phyloP scores from a whole-genome alignment of 2,888 invertebrate genomes.

The Amphipyra berbera region DNA sequence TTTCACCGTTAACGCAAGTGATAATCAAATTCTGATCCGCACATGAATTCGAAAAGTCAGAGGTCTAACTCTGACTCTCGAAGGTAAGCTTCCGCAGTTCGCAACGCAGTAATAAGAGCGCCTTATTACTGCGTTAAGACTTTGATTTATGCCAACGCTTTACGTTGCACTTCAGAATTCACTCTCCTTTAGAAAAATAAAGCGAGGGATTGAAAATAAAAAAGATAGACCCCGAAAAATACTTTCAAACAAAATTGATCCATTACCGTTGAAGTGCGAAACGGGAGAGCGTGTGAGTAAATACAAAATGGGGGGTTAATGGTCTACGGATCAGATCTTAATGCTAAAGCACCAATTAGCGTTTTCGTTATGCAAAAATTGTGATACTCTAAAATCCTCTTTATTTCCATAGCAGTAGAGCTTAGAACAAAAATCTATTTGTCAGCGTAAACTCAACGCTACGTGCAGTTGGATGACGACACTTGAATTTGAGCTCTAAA shows the following conservation, averaged over 20 bases:
- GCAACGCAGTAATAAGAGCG: too few relatives aligned
- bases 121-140: too few relatives aligned
- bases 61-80: too few relatives aligned
- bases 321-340: constrained; percentile 67
- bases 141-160: not conserved
- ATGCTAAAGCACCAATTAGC: constrained; percentile 71
- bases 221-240: constrained; percentile 38
- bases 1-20: too few relatives aligned
- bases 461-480: constrained; percentile 30
- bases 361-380: constrained; percentile 42
- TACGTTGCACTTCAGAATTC: constrained; percentile 12
- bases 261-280: constrained; percentile 56
- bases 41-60: too few relatives aligned
- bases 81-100: too few relatives aligned
- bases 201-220: constrained; percentile 31
- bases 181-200: constrained; percentile 14
- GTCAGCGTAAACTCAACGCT: constrained; percentile 6
- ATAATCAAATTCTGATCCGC: too few relatives aligned
- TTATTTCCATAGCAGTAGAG: constrained; percentile 7
- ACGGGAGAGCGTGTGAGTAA: constrained; percentile 57
- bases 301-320: constrained; percentile 67
- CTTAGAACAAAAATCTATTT: not conserved
- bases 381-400: constrained; percentile 12
- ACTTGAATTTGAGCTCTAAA: constrained; percentile 33
- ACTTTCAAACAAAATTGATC: constrained; percentile 56